These are phyloP conservation scores for Calypte anna DNA, from an alignment of 2,113 vertebrate species.

Conservation along the genomic window DNA sequence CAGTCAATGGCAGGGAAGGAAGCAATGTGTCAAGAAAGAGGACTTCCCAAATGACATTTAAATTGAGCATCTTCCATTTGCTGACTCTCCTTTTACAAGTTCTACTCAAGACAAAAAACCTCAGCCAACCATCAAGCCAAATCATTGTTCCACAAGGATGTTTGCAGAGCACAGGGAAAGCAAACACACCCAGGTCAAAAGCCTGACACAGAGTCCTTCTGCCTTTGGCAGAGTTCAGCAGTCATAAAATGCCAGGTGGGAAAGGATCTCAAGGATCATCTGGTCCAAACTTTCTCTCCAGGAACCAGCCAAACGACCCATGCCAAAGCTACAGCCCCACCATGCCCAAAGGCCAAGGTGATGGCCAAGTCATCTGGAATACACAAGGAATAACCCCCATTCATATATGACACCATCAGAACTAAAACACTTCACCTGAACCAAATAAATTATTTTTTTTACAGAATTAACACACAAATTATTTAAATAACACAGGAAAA, in stretches of 20 bases:
- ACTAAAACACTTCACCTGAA: background rate
- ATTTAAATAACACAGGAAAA: background rate
- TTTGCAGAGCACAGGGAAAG: background rate
- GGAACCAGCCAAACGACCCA: too few relatives aligned
- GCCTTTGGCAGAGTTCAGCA: background rate
- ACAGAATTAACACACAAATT: accelerated
- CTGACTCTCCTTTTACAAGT: background rate
- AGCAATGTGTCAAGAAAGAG: background rate
- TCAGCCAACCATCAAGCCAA: background rate
- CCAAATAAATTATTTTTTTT: background rate
- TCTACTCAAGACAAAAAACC: background rate
- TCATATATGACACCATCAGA: background rate
- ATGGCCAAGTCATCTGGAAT: background rate
- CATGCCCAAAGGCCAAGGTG: too few relatives aligned
- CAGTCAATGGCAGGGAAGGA: background rate
- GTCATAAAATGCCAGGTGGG: too few relatives aligned
- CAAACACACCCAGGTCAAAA: background rate
- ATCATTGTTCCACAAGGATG: background rate
- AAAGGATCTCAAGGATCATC: too few relatives aligned
- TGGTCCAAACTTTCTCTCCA: too few relatives aligned
- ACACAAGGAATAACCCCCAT: background rate
- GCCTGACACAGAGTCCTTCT: background rate
- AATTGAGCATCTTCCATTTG: background rate
- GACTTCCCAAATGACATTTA: background rate
- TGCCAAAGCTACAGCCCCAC: too few relatives aligned